Evolutionary conservation across 2,113 vertebrate genomes (phyloP).

Genomic region (Sardina pilchardus): DNA sequence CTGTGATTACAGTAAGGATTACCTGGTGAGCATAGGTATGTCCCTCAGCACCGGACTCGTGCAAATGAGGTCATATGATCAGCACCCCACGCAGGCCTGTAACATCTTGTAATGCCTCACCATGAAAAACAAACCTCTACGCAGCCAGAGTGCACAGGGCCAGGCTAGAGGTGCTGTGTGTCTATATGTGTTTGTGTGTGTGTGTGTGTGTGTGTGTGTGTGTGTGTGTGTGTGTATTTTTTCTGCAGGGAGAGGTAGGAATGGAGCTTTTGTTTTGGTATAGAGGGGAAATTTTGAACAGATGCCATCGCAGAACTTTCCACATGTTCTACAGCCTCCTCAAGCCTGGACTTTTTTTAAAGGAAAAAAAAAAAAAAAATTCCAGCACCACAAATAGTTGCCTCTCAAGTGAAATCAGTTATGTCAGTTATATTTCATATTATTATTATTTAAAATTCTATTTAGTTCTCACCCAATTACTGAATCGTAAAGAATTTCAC

Average conservation of each 20-base stretch:
- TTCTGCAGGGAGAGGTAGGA: neutral
- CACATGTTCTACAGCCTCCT: neutral
- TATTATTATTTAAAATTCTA: neutral
- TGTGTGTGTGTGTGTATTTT: neutral
- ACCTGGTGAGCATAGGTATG: neutral
- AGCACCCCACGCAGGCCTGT: neutral
- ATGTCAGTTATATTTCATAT: neutral
- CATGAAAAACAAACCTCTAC: neutral
- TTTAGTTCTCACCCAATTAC: neutral
- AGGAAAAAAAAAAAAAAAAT: too few relatives aligned
- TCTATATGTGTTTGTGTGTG: too few relatives aligned
- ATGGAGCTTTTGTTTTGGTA: neutral
- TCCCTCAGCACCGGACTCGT: neutral
- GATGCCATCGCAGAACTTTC: neutral
- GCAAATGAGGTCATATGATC: slow-evolving; percentile 41
- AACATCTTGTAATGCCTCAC: slow-evolving; percentile 9
- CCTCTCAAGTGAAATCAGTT: neutral
- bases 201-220: too few relatives aligned
- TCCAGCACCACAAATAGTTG: neutral
- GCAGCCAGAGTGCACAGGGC: neutral
- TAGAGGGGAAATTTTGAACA: slow-evolving; percentile 13
- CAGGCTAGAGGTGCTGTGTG: neutral
- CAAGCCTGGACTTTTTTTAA: neutral
- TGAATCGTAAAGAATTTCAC: neutral
- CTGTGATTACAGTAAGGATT: neutral